phyloP scores from a whole-genome alignment of 2,113 vertebrate species.

The Clarias magur region DNA sequence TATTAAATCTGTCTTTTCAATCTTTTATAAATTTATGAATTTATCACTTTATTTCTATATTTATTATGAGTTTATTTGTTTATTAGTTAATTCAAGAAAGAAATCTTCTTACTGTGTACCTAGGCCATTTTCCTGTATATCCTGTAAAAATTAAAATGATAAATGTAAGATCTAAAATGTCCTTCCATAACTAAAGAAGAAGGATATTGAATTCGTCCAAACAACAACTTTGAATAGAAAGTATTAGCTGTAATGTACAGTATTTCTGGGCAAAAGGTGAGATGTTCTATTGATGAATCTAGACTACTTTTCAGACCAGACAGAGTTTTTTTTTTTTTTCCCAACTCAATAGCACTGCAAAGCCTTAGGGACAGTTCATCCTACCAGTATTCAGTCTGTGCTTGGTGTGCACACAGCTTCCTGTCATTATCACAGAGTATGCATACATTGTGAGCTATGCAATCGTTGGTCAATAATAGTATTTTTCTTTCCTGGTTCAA shows the following conservation, averaged over 20 bases:
- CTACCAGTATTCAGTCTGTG: slow-evolving; percentile 31
- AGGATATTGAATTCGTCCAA: slow-evolving; percentile 4
- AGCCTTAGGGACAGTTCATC: background rate
- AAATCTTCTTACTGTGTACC: background rate
- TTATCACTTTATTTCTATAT: background rate
- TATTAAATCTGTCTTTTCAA: slow-evolving; percentile 55
- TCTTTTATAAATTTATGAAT: slow-evolving; percentile 5
- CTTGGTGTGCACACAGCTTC: slow-evolving; percentile 29
- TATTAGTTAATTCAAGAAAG: background rate
- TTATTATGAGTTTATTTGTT: background rate
- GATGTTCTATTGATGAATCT: background rate
- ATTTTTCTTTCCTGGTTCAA: slow-evolving; percentile 36
- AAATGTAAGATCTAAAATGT: background rate
- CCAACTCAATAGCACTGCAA: background rate
- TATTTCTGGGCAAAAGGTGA: slow-evolving; percentile 7
- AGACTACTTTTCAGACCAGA: background rate
- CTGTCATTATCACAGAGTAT: slow-evolving; percentile 22
- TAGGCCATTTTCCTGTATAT: background rate
- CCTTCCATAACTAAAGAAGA: slow-evolving; percentile 7
- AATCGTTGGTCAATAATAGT: slow-evolving; percentile 29
- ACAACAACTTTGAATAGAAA: background rate
- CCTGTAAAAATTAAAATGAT: no score
- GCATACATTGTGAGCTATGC: background rate
- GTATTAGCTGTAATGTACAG: background rate
- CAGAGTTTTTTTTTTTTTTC: background rate